A percentile compares a stretch with the other conserved stretches of the same genome.
phyloP scores from a whole-genome alignment of 2,113 vertebrate species.

The Leptodactylus fuscus region DNA sequence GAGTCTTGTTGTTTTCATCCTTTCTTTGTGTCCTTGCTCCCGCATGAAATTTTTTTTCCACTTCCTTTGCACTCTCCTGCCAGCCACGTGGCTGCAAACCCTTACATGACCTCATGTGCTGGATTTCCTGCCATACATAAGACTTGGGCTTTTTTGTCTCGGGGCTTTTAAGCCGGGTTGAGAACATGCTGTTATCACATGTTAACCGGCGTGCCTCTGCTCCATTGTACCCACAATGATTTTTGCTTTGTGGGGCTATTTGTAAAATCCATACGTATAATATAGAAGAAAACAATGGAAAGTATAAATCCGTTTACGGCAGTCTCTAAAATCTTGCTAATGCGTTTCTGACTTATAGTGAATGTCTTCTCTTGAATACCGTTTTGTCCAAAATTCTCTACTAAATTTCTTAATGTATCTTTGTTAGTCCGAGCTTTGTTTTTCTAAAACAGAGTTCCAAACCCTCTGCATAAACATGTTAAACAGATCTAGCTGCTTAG shows the following conservation, averaged over 20 bases:
- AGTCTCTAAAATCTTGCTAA: too few relatives aligned
- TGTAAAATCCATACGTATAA: background rate
- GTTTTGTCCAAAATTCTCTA: too few relatives aligned
- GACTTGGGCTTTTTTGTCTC: background rate
- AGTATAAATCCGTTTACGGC: too few relatives aligned
- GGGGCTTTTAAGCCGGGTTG: background rate
- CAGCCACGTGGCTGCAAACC: slow-evolving; percentile 10
- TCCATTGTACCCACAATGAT: too few relatives aligned
- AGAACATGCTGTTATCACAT: background rate
- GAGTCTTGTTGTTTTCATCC: slow-evolving; percentile 14
- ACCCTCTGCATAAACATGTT: too few relatives aligned
- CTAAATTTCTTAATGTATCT: too few relatives aligned
- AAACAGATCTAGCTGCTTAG: background rate
- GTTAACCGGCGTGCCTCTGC: background rate
- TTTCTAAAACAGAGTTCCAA: too few relatives aligned
- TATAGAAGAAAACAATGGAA: too few relatives aligned
- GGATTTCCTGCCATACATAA: slow-evolving; percentile 4
- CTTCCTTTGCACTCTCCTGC: background rate
- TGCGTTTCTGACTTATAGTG: too few relatives aligned
- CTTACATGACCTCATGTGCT: slow-evolving; percentile 10
- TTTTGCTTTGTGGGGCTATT: too few relatives aligned
- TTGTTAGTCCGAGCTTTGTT: too few relatives aligned
- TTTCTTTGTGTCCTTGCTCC: slow-evolving; percentile 2
- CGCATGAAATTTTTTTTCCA: background rate
- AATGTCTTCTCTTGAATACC: too few relatives aligned